Conservation (phyloP, 2,888 invertebrate genomes). For the Machimus rusticus region DNA sequence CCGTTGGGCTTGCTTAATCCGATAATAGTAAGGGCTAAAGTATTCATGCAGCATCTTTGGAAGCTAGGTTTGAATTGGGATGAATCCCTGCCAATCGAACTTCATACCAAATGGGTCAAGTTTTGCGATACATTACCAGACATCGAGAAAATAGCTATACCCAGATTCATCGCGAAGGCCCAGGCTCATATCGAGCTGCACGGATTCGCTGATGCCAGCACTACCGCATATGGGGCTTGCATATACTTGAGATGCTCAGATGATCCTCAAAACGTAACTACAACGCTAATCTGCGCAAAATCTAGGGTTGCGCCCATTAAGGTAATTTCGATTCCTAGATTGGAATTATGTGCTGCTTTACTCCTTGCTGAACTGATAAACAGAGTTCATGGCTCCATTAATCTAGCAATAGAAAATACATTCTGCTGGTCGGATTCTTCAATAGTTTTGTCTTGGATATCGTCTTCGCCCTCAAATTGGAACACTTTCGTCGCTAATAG, state of each 20-base stretch:
- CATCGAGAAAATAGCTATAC: no score
- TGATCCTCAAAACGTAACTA: background rate
- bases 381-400: background rate
- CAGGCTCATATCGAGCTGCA: background rate
- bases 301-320: background rate
- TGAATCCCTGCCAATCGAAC: no score
- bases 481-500: background rate
- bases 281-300: background rate
- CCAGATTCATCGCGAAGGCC: no score
- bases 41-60: no score
- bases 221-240: background rate
- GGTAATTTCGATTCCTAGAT: background rate
- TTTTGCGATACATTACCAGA: no score
- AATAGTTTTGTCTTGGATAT: background rate
- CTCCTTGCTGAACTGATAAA: background rate
- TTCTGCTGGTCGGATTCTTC: background rate
- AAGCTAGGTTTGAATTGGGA: no score
- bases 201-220: background rate
- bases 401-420: background rate
- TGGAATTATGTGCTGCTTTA: background rate
- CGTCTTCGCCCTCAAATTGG: background rate
- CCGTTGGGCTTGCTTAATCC: no score
- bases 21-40: no score
- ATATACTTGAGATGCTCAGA: background rate
- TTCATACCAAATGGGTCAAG: no score